Conservation (phyloP, 2,797 vertebrate genomes). For the Epinephelus coioides region DNA sequence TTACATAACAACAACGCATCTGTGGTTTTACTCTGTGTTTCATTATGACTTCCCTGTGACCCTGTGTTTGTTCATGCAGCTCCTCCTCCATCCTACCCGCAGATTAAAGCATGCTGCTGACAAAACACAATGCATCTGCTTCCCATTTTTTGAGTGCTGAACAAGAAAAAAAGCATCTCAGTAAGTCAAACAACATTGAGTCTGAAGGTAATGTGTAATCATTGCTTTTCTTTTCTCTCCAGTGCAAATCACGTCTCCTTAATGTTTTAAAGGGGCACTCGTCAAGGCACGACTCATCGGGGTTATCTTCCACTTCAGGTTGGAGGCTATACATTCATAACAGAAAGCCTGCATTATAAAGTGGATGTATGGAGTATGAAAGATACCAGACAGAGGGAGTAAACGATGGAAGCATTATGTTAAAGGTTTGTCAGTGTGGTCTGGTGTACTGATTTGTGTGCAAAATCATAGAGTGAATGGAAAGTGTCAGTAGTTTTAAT, state of each 20-base stretch:
- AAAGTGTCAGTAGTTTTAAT: not conserved
- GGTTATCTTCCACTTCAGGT: not conserved
- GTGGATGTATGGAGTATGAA: not conserved
- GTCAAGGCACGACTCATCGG: not conserved
- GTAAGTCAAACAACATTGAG: not conserved
- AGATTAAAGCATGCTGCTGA: slow-evolving; percentile 24
- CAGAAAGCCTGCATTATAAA: not conserved
- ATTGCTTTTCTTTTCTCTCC: not conserved
- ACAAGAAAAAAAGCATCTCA: not conserved
- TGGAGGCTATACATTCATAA: not conserved
- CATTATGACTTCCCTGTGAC: slow-evolving; percentile 8
- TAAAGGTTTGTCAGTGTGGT: not conserved
- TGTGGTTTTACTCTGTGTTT: not conserved
- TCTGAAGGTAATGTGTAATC: slow-evolving; percentile 3
- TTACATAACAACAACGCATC: not conserved
- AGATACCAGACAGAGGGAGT: not conserved
- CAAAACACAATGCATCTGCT: slow-evolving; percentile 21
- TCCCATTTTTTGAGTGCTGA: slow-evolving; percentile 1
- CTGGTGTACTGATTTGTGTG: not conserved
- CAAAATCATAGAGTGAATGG: not conserved
- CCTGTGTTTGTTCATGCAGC: not conserved
- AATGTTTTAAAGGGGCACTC: not conserved
- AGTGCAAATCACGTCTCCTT: slow-evolving; percentile 13
- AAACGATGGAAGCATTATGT: not conserved
- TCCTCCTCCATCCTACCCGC: slow-evolving; percentile 13